Percentiles rank a stretch among this genome's conserved stretches.
These are phyloP conservation scores for Formicarius rufipectus DNA, from an alignment of 2,113 vertebrate genomes.

Conservation along the genomic window DNA sequence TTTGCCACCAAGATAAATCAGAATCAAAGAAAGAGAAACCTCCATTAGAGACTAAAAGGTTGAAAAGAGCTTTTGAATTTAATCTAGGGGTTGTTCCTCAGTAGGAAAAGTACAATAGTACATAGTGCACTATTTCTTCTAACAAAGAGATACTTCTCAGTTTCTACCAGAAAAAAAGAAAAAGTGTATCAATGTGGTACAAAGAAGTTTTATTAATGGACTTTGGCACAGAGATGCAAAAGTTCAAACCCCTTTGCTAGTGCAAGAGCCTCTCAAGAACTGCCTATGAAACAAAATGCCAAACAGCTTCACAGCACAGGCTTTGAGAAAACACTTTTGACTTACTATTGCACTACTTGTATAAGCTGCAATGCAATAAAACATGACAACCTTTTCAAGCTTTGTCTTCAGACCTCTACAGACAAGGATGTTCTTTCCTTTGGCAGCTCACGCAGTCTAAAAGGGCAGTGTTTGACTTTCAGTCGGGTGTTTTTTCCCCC, in stretches of 20 bases:
- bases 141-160: not conserved
- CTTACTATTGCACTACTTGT: not conserved
- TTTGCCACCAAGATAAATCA: not conserved
- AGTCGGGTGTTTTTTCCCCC: not conserved
- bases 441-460: not conserved
- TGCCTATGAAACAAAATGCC: not conserved
- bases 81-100: not conserved
- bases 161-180: not conserved
- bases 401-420: not conserved
- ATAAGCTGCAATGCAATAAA: not conserved
- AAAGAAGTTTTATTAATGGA: not conserved
- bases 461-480: not conserved
- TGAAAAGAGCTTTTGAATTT: not conserved
- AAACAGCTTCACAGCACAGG: not conserved
- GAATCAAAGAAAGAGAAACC: not conserved
- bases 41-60: not conserved
- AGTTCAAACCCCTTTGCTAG: not conserved
- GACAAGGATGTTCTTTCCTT: not conserved
- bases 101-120: not conserved
- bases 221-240: not conserved
- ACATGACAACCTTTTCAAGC: not conserved
- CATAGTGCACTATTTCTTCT: not conserved
- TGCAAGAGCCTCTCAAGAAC: not conserved
- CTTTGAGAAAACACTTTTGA: not conserved
- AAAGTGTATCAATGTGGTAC: not conserved